Evolutionary conservation across 92 coral and sea anemone species (phyloP), one percentile per base, ranked within the genome.

Genomic region (Blastomussa wellsi): DNA sequence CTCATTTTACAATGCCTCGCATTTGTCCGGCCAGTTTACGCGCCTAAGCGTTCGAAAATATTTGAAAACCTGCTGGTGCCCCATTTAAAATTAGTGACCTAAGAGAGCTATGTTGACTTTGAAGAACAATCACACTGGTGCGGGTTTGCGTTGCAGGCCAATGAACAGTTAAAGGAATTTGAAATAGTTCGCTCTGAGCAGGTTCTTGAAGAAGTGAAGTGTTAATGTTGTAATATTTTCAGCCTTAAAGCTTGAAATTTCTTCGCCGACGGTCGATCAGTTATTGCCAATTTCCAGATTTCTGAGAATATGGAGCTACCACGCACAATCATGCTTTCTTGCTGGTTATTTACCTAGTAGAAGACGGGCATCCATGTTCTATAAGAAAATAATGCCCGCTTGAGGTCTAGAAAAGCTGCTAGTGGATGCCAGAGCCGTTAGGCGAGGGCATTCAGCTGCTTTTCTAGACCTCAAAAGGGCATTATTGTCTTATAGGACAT

Each of bases 51-150:
- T 55, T 28, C 14, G 33, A 29, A 59, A 74, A 83, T 83, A 83
- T 73, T 73, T 73, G 79, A 42, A 73, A 55, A 73, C 32, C 32
- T 2, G 44, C 86, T 10, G 86, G 86, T 83, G 80, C 69, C 39
- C 86, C 11, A 60, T 83, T 83, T 42, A 83, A 29, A 31, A 19
- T 71, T 17, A 73, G 62, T 83, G 80, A 83, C 86, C 86, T 41
- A 39, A 73, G 37, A 52, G 16, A 42, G 36, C 53, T 42, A 39
- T 35, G 72, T 66, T 32, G 42, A 42, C 59, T 57, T 14, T 15
- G 66, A 53, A 20, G 31, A 26, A 55, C 79, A 72, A 37, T 35
- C 1, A 44, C 9, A 55, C 80, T 37, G 47, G 72, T 73, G 73
- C 60, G 15, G 59, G 7, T 39, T 83, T 83, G 4, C 5, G 55